phyloP scores from a whole-genome alignment of 2,797 vertebrate genomes.

The Pipistrellus kuhlii region DNA sequence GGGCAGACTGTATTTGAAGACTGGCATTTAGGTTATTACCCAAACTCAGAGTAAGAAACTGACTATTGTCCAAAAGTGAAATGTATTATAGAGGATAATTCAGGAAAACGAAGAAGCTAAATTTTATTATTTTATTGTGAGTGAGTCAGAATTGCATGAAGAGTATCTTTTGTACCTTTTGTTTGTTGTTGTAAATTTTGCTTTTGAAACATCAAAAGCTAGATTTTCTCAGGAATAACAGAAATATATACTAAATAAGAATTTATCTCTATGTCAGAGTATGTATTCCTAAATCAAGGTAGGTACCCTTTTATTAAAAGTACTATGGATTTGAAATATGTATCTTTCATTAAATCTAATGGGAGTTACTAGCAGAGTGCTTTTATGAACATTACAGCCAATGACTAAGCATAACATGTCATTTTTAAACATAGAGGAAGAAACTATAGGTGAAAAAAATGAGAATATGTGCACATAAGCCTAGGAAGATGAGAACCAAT shows the following conservation, averaged over 20 bases:
- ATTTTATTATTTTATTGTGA: not conserved
- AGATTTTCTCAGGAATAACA: not conserved
- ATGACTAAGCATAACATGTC: not conserved
- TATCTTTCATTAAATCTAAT: not conserved
- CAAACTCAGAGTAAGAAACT: not conserved
- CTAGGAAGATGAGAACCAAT: not conserved
- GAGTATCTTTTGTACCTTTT: not conserved
- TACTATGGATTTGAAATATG: not conserved
- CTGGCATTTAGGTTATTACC: not conserved
- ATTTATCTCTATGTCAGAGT: not conserved
- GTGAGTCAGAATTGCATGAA: not conserved
- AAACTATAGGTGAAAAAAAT: not conserved
- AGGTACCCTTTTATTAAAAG: not conserved
- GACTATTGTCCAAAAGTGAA: not conserved
- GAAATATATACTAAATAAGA: not conserved
- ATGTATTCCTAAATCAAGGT: not conserved
- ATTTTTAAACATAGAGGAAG: not conserved
- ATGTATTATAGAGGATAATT: not conserved
- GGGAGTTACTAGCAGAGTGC: not conserved
- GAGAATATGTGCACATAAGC: not conserved
- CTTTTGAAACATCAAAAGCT: not conserved
- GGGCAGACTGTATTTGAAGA: not conserved
- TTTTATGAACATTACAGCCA: not conserved
- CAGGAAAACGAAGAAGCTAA: not conserved
- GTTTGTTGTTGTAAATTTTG: not conserved